These are phyloP conservation scores for Alsophila aescularia DNA, from an alignment of 2,888 invertebrate genomes.

Conservation along the genomic window DNA sequence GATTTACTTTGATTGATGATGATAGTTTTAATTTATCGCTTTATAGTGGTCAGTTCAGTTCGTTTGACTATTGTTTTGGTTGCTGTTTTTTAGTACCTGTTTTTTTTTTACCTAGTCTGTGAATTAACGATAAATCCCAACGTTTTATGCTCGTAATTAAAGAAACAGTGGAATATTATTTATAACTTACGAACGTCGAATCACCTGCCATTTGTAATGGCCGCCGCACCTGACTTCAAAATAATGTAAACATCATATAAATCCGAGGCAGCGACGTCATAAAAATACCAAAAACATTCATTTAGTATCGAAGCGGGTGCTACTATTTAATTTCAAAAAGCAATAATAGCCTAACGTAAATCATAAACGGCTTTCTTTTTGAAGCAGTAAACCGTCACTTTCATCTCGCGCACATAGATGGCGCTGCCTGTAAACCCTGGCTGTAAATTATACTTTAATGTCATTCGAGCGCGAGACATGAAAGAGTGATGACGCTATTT, in stretches of 20 bases:
- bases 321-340: conserved; percentile 65
- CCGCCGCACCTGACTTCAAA: conserved; percentile 33
- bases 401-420: conserved; percentile 74
- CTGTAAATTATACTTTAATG: conserved; percentile 80
- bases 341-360: conserved; percentile 67
- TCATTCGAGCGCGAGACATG: conserved; percentile 77
- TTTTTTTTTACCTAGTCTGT: neutral
- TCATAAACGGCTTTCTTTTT: conserved; percentile 75
- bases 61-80: neutral
- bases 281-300: conserved; percentile 48
- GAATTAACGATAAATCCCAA: conserved; percentile 8
- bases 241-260: conserved; percentile 39
- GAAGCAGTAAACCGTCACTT: conserved; percentile 66
- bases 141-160: conserved; percentile 26
- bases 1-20: conserved; percentile 24
- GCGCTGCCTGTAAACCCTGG: conserved; percentile 69
- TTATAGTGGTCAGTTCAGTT: conserved; percentile 5
- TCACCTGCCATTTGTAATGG: conserved; percentile 34
- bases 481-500: conserved; percentile 83
- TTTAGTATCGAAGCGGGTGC: conserved; percentile 53
- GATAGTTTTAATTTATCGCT: conserved; percentile 4
- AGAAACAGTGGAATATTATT: conserved; percentile 28
- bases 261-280: conserved; percentile 37
- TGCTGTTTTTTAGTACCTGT: neutral
- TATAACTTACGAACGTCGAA: conserved; percentile 21